Conservation (phyloP, 37 sponge, comb jelly and placozoan genomes). For the Eunapius fragilis region DNA sequence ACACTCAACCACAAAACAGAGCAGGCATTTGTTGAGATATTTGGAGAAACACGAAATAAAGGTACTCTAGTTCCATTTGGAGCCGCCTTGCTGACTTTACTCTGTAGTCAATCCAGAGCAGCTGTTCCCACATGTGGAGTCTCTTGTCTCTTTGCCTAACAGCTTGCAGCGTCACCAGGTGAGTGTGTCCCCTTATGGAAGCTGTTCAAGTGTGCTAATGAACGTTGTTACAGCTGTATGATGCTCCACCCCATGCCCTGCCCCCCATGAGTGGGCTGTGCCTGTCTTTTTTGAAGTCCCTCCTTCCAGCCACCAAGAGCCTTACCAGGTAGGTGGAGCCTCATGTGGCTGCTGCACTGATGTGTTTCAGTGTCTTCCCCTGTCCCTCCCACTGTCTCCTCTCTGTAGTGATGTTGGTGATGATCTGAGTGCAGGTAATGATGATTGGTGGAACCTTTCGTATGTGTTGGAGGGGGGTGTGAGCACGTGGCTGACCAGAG, state of each 20-base stretch:
- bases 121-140: background rate
- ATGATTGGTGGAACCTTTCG: background rate
- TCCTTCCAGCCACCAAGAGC: slow-evolving; percentile 27
- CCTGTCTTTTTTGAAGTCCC: slow-evolving; percentile 15
- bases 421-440: background rate
- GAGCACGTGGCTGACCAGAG: too few relatives aligned
- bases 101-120: background rate
- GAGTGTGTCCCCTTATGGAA: background rate
- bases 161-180: background rate
- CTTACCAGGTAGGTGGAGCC: background rate
- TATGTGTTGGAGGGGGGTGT: too few relatives aligned
- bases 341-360: background rate
- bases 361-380: background rate
- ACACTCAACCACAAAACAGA: background rate
- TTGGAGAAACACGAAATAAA: slow-evolving; percentile 20
- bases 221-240: slow-evolving; percentile 3
- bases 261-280: slow-evolving; percentile 62
- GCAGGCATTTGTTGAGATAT: slow-evolving; percentile 45
- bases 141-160: background rate
- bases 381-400: too few relatives aligned
- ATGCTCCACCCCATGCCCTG: slow-evolving; percentile 60
- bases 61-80: background rate
- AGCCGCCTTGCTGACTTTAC: background rate
- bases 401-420: background rate
- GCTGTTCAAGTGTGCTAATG: background rate